Evolutionary conservation across 2,797 vertebrate genomes (phyloP), one percentile per base, ranked within the genome.

Genomic region (Gobionotothen gibberifrons): DNA sequence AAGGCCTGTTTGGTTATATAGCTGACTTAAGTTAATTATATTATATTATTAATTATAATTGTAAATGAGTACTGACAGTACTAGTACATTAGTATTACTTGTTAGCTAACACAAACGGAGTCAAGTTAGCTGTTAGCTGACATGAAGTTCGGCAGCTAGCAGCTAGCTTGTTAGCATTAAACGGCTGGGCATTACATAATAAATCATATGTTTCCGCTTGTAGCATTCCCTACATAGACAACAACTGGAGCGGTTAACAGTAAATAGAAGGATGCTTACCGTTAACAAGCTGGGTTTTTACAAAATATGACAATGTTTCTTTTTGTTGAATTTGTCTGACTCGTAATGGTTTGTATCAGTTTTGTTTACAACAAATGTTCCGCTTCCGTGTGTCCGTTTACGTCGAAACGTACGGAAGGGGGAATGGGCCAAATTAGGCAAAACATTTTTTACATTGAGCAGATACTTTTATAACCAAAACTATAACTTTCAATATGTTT

Each of bases 321-420:
- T 36, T 70, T 36, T 36, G 32, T 36, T 9, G 9, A 6, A 0
- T 15, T 39, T 57, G 40, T 48, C 48, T 6, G 17, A 42, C 29
- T 75, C 29, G 63, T 26, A 57, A 63, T 55, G 67, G 69, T 76
- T n/a, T 36, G 17, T 71, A 22, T 74, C 68, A 64, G 85, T 60
- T 83, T 88, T 93, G 91, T 93, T 93, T 93, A 93, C 90, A 92
- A 88, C 19, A 29, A 39, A 22, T 3, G 0, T 91, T 92, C 92
- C 87, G 87, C 58, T 26, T 84, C 83, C 84, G 83, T 86, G 69
- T 2, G 15, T 47, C 6, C 9, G 3, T 6, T 12, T 65, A 48
- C 87, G 87, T 90, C 83, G 78, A 5, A 15, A 69, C 0, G 49
- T 89, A 92, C 88, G 83, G 85, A 77, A 76, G 2, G 1, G 0